A percentile compares a stretch with the other conserved stretches of the same genome.
Conservation (phyloP, 2,797 vertebrate species). For the Gambelia wislizenii region DNA sequence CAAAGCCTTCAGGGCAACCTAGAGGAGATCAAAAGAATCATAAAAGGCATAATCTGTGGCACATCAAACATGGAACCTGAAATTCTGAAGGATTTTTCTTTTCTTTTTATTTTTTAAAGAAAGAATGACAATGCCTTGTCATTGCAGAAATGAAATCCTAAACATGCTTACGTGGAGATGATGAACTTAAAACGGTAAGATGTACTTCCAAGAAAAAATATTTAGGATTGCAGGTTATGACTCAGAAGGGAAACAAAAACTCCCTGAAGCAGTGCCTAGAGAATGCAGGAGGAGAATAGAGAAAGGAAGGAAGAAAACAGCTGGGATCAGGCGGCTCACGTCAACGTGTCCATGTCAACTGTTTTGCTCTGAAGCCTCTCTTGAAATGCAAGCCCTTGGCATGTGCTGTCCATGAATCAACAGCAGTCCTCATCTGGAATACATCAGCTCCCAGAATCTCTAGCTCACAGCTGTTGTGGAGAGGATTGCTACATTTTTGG, state of each 20-base stretch:
- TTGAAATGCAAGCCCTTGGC: conserved; percentile 28
- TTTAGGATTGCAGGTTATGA: not conserved
- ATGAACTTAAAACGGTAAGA: not conserved
- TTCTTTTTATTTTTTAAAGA: not conserved
- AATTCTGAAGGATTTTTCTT: not conserved
- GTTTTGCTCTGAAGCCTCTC: not conserved
- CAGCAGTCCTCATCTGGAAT: conserved; percentile 57
- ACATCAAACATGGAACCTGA: not conserved
- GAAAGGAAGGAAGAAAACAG: not conserved
- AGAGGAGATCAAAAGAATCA: not conserved
- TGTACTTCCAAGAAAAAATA: conserved; percentile 2
- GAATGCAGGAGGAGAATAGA: not conserved
- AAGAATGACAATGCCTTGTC: not conserved
- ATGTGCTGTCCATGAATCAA: not conserved
- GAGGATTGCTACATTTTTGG: conserved; percentile 16
- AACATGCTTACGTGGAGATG: not conserved
- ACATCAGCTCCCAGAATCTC: not conserved
- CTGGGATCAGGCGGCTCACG: not conserved
- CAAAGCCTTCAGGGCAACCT: not conserved
- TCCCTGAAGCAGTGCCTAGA: not conserved
- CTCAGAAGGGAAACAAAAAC: conserved; percentile 20
- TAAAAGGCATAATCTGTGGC: not conserved
- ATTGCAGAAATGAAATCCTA: not conserved
- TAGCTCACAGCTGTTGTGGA: conserved; percentile 28
- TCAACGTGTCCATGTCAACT: not conserved